These are phyloP conservation scores for Bedellia somnulentella DNA, from an alignment of 2,888 invertebrate genomes.

Conservation along the genomic window DNA sequence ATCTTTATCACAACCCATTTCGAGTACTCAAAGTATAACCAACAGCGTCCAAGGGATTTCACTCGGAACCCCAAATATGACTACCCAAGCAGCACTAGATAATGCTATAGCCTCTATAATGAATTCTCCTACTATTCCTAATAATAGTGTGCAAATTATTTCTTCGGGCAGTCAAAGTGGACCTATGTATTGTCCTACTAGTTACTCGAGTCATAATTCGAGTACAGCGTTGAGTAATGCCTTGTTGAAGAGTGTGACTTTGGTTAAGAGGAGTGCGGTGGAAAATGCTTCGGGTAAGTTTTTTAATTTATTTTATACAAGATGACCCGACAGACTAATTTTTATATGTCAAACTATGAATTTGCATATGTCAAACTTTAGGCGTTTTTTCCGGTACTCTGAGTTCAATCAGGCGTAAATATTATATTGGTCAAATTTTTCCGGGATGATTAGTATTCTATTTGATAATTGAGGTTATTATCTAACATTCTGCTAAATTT, in stretches of 20 bases:
- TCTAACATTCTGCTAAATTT: too few species aligned
- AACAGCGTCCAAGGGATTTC: conserved; percentile 49
- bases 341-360: too few species aligned
- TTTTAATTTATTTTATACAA: too few species aligned
- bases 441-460: too few species aligned
- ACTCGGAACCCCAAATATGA: conserved; percentile 27
- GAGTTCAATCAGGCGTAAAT: too few species aligned
- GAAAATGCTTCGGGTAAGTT: conserved; percentile 35
- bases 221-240: conserved; percentile 20
- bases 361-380: too few species aligned
- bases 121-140: conserved; percentile 29
- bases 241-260: conserved; percentile 41
- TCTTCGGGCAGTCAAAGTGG: conserved; percentile 23
- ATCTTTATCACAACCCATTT: conserved; percentile 7
- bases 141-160: conserved; percentile 34
- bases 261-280: conserved; percentile 38
- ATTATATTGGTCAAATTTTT: too few species aligned
- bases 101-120: conserved; percentile 47
- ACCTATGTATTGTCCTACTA: background rate
- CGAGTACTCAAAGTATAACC: conserved; percentile 32
- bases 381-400: too few species aligned
- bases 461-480: too few species aligned
- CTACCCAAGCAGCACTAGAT: conserved; percentile 36
- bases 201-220: background rate
- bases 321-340: background rate